Evolutionary conservation across 2,113 vertebrate species (phyloP), one percentile per base, ranked within the genome.

Genomic region (Mionectes macconnelli): DNA sequence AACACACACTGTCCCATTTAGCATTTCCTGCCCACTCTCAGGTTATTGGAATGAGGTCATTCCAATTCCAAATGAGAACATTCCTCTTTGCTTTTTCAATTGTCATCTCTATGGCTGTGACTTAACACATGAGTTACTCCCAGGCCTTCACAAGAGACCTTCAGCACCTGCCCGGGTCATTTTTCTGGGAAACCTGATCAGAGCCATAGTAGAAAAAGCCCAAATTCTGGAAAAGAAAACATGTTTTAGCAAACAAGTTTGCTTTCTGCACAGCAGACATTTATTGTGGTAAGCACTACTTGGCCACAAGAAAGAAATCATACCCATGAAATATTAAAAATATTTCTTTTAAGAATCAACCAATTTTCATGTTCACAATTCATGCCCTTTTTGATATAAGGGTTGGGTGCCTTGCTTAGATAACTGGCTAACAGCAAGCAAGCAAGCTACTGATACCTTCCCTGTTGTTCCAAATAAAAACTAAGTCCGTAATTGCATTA

Each of bases 21-120:
- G 67, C 88, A 76, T 60, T 83, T 92, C 94, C 96, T 88, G 85
- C 85, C 63, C 93, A 24, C 87, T 88, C 87, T 84, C 70, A 57
- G 64, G 91, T 89, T 92, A 85, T 9, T 96, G 52, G 75, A 94
- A 94, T 79, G 92, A 97, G 49, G 59, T 83, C 64, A 85, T 70
- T 27, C 49, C 49, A 27, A 27, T 27, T 50, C 25, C 49, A 50
- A 50, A 25, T 27, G 49, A 50, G 49, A 50, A 27, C 49, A 27
- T 68, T 92, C 45, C 66, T 86, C 79, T 78, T 83, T 84, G 84
- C 60, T 87, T 97, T 73, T 90, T 87, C 64, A 82, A 7, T 69
- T 68, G 92, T 82, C 81, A 45, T n/a, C 87, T 96, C 95, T 53
- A 33, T 74, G 94, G 74, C 42, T 93, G 60, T 70, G 63, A 92